Evolutionary conservation across 23 tunicate species (phyloP).

Genomic region (Ascidia mentula): DNA sequence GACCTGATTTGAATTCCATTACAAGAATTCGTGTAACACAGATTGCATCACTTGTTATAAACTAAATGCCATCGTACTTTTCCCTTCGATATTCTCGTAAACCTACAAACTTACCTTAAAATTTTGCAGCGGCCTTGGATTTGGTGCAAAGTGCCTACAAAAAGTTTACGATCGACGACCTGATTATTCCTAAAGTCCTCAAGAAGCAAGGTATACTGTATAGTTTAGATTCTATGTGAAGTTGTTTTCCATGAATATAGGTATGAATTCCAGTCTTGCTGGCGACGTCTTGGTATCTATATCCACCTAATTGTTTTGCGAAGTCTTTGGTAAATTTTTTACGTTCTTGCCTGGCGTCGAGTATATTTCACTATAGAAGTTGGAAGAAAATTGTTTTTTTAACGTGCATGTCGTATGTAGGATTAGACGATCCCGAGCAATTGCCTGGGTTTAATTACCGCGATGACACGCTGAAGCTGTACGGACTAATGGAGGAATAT

Average conservation of each 20-base stretch:
- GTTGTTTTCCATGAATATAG: too few species aligned
- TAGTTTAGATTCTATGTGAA: too few species aligned
- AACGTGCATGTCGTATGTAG: too few species aligned
- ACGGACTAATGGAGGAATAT: constrained; percentile 38
- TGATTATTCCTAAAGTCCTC: constrained; percentile 52
- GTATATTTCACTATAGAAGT: too few species aligned
- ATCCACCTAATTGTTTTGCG: neutral
- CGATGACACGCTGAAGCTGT: constrained; percentile 50
- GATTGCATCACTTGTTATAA: too few species aligned
- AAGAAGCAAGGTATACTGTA: constrained; percentile 69
- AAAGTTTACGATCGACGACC: constrained; percentile 38
- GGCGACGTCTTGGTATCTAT: neutral
- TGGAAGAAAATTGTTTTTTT: neutral
- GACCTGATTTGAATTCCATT: too few species aligned
- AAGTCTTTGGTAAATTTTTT: neutral
- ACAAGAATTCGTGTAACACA: too few species aligned
- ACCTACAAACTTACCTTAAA: neutral
- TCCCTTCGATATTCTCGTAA: too few species aligned
- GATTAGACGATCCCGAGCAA: constrained; percentile 30
- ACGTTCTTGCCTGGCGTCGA: neutral
- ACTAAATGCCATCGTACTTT: too few species aligned
- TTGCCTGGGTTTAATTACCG: constrained; percentile 55
- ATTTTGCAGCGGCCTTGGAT: neutral
- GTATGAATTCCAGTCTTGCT: too few species aligned
- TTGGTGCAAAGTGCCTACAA: constrained; percentile 21